Evolutionary conservation across 2,113 vertebrate species (phyloP).

Genomic region (Thinocorus orbignyianus): DNA sequence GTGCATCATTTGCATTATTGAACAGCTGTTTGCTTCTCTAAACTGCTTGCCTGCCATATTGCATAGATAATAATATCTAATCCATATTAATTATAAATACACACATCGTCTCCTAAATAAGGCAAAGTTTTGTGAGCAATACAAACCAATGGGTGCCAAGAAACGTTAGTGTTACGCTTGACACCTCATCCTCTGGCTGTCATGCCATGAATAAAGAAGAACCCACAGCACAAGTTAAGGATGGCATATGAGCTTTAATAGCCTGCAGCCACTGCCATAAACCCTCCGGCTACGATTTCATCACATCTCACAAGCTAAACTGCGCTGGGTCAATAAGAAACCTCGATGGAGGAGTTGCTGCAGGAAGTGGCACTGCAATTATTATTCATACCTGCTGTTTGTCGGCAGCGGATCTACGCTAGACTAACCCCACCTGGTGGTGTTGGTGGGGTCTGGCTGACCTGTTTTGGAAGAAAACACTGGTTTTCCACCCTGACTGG

Average conservation of each 20-base stretch:
- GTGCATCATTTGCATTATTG: constrained; percentile 74
- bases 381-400: background rate
- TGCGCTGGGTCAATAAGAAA: background rate
- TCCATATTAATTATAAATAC: constrained; percentile 79
- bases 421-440: constrained; percentile 66
- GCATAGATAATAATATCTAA: constrained; percentile 75
- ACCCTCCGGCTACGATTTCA: constrained; percentile 54
- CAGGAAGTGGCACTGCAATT: background rate
- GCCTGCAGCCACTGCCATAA: constrained; percentile 60
- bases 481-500: background rate
- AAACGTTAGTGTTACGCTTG: constrained; percentile 61
- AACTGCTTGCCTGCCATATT: constrained; percentile 71
- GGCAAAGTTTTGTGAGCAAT: constrained; percentile 44
- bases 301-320: constrained; percentile 32
- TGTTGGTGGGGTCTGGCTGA: background rate
- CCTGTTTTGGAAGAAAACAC: background rate
- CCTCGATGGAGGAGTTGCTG: background rate
- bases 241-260: constrained; percentile 46
- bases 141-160: constrained; percentile 63
- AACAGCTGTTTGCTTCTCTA: constrained; percentile 68
- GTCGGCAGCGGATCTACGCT: background rate
- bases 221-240: constrained; percentile 3
- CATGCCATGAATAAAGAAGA: constrained; percentile 44
- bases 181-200: constrained; percentile 59
- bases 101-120: constrained; percentile 70